Conservation (phyloP, 2,797 vertebrate genomes). For the Meda fulgida region DNA sequence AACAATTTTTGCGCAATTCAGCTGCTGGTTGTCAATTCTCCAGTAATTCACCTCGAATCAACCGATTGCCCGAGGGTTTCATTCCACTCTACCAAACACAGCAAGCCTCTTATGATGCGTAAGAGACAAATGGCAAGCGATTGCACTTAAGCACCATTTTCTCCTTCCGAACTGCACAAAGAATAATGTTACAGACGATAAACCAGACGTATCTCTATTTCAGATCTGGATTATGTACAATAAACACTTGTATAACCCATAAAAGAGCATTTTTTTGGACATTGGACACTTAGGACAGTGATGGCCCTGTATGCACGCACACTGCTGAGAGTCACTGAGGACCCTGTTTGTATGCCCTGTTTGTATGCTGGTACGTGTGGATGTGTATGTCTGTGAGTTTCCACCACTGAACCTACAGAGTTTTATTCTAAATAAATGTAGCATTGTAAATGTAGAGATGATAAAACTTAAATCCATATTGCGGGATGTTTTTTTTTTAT, state of each 20-base stretch:
- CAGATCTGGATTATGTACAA: slow-evolving; percentile 23
- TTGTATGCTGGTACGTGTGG: slow-evolving; percentile 55
- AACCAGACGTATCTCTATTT: slow-evolving; percentile 20
- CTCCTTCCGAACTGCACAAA: slow-evolving; percentile 32
- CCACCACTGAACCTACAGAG: slow-evolving; percentile 32
- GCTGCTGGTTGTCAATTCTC: background rate
- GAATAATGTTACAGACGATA: slow-evolving; percentile 9
- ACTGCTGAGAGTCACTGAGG: slow-evolving; percentile 41
- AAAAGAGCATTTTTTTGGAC: slow-evolving; percentile 40
- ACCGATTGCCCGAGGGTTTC: slow-evolving; percentile 15
- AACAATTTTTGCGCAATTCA: background rate
- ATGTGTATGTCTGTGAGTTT: slow-evolving; percentile 50
- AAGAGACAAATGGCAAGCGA: slow-evolving; percentile 36
- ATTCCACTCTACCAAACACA: slow-evolving; percentile 33
- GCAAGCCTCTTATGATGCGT: slow-evolving; percentile 32
- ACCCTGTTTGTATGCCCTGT: slow-evolving; percentile 50
- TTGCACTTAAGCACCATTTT: slow-evolving; percentile 57
- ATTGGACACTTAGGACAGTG: background rate
- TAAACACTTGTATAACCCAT: slow-evolving; percentile 48
- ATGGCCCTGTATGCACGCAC: slow-evolving; percentile 21
- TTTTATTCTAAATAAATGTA: slow-evolving; percentile 60
- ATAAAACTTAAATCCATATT: slow-evolving; percentile 67
- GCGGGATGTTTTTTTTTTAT: slow-evolving; percentile 26
- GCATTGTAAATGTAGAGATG: slow-evolving; percentile 59
- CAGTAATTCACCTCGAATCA: slow-evolving; percentile 27